Conservation (phyloP, 2,888 invertebrate genomes). For the Diabrotica balteata region DNA sequence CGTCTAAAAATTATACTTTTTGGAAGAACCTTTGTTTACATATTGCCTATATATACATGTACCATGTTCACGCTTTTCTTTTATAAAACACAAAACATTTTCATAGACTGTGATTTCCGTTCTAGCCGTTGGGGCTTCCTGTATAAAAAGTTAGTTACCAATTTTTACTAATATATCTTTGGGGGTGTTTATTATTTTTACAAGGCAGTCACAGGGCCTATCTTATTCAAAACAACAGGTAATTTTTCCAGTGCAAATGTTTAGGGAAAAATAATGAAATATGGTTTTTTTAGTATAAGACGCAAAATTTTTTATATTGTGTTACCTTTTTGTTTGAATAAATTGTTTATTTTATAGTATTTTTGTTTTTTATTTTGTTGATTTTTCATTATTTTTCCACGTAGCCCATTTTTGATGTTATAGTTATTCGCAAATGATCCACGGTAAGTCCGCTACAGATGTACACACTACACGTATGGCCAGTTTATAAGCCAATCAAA, state of each 20-base stretch:
- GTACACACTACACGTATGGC: too few species aligned
- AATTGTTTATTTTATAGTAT: constrained; percentile 42
- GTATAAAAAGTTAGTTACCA: background rate
- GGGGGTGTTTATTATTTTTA: background rate
- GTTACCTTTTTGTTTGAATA: constrained; percentile 42
- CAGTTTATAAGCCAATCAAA: too few species aligned
- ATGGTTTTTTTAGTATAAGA: constrained; percentile 17
- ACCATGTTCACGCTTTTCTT: too few species aligned
- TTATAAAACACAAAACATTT: too few species aligned
- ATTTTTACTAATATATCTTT: background rate
- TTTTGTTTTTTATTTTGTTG: constrained; percentile 30
- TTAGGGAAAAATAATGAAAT: constrained; percentile 38
- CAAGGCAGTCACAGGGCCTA: background rate
- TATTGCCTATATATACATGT: too few species aligned
- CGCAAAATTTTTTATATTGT: constrained; percentile 34
- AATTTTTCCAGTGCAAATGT: background rate
- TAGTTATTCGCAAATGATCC: too few species aligned
- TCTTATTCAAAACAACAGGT: too few species aligned
- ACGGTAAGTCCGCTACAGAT: too few species aligned
- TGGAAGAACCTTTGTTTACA: too few species aligned
- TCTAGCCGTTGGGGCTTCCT: background rate
- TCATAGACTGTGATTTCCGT: background rate
- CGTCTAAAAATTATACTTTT: too few species aligned
- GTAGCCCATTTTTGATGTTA: background rate
- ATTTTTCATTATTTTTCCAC: constrained; percentile 21